A percentile compares a stretch with the other conserved stretches of the same genome.
Evolutionary conservation across 1,140 invertebrate genomes (phyloP).

Genomic region (Drosophila mauritiana): DNA sequence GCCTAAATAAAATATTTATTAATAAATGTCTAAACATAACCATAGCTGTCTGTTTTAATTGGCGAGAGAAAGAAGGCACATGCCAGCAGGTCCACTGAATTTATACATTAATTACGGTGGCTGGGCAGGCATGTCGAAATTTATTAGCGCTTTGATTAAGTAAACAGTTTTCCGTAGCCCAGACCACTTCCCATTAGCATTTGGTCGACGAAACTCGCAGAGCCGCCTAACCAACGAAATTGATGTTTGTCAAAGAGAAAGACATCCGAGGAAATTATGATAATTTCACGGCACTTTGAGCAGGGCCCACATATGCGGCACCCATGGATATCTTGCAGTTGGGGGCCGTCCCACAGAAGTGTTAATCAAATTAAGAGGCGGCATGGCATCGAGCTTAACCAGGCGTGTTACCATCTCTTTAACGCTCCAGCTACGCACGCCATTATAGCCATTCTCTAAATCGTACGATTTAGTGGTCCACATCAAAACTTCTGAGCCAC

Average conservation of each 20-base stretch:
- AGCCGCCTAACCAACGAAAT: conserved; percentile 30
- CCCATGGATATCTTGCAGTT: conserved; percentile 11
- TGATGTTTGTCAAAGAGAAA: conserved; percentile 65
- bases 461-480: conserved; percentile 2
- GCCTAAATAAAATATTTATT: conserved; percentile 53
- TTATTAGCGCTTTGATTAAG: conserved; percentile 13
- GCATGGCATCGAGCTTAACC: conserved; percentile 61
- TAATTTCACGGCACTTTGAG: conserved; percentile 71
- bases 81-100: neutral
- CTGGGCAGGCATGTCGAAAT: conserved; percentile 1
- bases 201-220: conserved; percentile 18
- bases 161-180: neutral
- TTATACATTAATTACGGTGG: neutral
- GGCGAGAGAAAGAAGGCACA: too few species aligned
- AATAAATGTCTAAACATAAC: conserved; percentile 54
- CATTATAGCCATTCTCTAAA: conserved; percentile 39
- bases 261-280: conserved; percentile 62
- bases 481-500: conserved; percentile 62
- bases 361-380: conserved; percentile 78
- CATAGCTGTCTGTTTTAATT: neutral
- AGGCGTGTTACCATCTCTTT: conserved; percentile 78
- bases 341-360: conserved; percentile 49
- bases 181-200: conserved; percentile 27
- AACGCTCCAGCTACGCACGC: conserved; percentile 82
- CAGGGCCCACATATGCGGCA: conserved; percentile 40